These are phyloP conservation scores for Xyrichtys novacula DNA, from an alignment of 2,797 vertebrate genomes.

Conservation along the genomic window DNA sequence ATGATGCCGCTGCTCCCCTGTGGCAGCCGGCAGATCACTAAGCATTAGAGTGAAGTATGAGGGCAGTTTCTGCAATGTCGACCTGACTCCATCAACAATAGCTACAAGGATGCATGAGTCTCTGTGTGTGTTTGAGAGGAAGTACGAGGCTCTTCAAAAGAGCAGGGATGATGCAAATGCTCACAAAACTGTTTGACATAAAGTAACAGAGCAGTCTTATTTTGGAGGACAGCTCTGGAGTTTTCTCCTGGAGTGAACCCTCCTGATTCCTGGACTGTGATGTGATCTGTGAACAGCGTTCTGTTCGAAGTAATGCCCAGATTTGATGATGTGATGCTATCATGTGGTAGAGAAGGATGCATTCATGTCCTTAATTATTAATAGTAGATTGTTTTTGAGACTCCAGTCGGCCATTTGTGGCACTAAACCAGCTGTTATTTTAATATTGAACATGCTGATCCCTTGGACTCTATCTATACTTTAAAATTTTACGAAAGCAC, in stretches of 20 bases:
- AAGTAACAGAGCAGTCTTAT: not conserved
- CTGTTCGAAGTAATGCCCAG: not conserved
- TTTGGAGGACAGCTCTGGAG: no score
- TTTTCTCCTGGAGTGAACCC: not conserved
- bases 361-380: not conserved
- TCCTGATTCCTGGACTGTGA: not conserved
- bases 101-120: not conserved
- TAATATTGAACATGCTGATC: no score
- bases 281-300: not conserved
- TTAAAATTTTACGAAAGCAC: no score
- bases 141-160: not conserved
- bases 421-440: no score
- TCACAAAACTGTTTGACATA: not conserved
- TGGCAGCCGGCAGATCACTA: conserved; percentile 17
- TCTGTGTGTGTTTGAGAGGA: not conserved
- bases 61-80: not conserved
- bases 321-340: not conserved
- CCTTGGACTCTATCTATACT: no score
- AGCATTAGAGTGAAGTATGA: conserved; percentile 11
- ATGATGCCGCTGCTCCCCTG: conserved; percentile 7
- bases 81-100: not conserved
- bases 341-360: not conserved
- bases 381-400: no score
- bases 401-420: no score
- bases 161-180: not conserved